Evolutionary conservation across 1,140 invertebrate genomes (phyloP).

Genomic region (Camponotus pennsylvanicus): DNA sequence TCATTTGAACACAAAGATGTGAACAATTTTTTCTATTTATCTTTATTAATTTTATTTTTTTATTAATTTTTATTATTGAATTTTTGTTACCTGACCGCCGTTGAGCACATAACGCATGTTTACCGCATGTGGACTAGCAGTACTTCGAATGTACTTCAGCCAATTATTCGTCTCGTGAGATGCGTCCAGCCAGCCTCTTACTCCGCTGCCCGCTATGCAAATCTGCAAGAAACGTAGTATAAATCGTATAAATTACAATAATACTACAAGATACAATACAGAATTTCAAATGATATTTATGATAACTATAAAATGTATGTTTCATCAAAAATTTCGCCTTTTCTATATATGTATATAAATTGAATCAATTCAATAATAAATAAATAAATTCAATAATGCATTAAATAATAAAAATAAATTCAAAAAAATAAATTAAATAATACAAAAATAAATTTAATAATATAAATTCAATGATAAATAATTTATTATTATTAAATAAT

Average conservation of each 20-base stretch:
- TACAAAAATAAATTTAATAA: too few species aligned
- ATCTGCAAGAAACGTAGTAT: constrained; percentile 87
- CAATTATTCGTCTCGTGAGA: constrained; percentile 91
- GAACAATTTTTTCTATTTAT: not conserved
- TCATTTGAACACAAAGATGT: not conserved
- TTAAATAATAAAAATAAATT: too few species aligned
- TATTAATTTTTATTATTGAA: not conserved
- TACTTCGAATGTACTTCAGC: constrained; percentile 92
- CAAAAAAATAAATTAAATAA: too few species aligned
- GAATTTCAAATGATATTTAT: not conserved
- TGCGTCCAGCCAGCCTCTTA: constrained; percentile 92
- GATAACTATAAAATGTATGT: not conserved
- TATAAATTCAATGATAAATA: too few species aligned
- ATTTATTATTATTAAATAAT: too few species aligned
- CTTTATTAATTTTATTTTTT: too few species aligned
- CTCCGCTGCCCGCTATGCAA: constrained; percentile 89
- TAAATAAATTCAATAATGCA: too few species aligned
- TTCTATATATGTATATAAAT: too few species aligned
- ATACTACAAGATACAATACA: not conserved
- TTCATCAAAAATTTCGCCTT: too few species aligned
- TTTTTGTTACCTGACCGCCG: constrained; percentile 89
- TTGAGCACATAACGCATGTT: constrained; percentile 90
- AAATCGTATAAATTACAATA: constrained; percentile 10
- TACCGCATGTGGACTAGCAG: constrained; percentile 89
- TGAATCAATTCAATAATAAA: too few species aligned